Evolutionary conservation across 1,140 invertebrate genomes (phyloP), one percentile per base, ranked within the genome.

Genomic region (Wiebesia pumilae): DNA sequence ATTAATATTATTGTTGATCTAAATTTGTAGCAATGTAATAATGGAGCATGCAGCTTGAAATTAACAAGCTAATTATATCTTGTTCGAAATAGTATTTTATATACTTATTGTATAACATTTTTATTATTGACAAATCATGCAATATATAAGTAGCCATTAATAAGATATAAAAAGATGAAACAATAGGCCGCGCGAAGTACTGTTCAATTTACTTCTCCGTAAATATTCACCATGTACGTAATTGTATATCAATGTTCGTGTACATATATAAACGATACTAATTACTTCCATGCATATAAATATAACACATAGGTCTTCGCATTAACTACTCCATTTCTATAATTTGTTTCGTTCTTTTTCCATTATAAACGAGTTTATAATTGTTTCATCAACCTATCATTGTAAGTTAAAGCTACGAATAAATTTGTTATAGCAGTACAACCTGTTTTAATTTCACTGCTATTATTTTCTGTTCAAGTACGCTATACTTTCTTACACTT

Each of bases 291-390:
- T 81, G 16, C 9, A 65, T 67, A 58, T 47, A 47, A 0, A 51
- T 43, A 82, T 69, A 54, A 19, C 14, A 62, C 10, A 27, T n/a
- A 27, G 14, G 14, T 83, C n/a, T 21, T 47, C 12, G 16, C 38
- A 78, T 33, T 21, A 78, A 30, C 9, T 33, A 54, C n/a, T 30
- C 9, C 30, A 35, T 33, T 78, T 78, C 77, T 78, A 3, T 78
- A 78, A 54, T 54, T 65, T 81, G 7, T 30, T 54, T 71, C 1
- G 6, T 54, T 75, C 30, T 58, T 58, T 58, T 83, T 40, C 0
- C 14, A 69, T 16, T 84, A 65, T 78, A 84, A 78, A 78, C n/a
- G 47, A 78, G 51, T 47, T 84, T 84, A 78, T 78, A 84, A 84
- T 84, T 78, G 38, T 84, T 84, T 65, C 12, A 78, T 78, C 43